Conservation (phyloP, 64 coral and sea anemone genomes). For the Montipora capricornis region DNA sequence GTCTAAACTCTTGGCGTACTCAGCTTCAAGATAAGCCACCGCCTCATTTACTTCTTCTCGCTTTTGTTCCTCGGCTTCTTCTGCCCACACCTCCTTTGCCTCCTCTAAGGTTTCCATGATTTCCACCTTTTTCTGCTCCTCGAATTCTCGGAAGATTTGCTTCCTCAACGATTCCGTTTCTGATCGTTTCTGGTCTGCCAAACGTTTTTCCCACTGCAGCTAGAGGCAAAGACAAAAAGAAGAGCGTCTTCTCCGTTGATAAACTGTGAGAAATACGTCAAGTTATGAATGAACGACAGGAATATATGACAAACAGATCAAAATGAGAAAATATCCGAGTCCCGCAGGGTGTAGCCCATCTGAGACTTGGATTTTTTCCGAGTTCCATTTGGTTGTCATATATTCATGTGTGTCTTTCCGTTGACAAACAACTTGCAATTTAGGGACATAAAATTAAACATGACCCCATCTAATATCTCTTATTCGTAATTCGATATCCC, state of each 20-base stretch:
- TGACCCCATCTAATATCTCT: no score
- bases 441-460: no score
- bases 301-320: no score
- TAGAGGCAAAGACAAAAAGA: neutral
- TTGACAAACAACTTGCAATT: no score
- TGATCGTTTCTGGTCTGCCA: conserved; percentile 18
- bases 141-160: conserved; percentile 80
- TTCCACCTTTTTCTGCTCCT: conserved; percentile 77
- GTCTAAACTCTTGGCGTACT: conserved; percentile 86
- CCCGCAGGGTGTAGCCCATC: no score
- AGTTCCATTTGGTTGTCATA: no score
- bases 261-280: no score
- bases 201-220: conserved; percentile 72
- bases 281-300: no score
- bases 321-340: no score
- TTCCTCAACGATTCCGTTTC: conserved; percentile 69
- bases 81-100: conserved; percentile 62
- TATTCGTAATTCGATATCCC: no score
- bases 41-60: conserved; percentile 81
- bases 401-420: no score
- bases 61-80: conserved; percentile 74
- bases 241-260: neutral
- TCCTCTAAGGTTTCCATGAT: conserved; percentile 71
- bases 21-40: conserved; percentile 79
- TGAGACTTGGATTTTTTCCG: no score